Conservation (phyloP, 2,797 vertebrate genomes). For the Vespertilio murinus region DNA sequence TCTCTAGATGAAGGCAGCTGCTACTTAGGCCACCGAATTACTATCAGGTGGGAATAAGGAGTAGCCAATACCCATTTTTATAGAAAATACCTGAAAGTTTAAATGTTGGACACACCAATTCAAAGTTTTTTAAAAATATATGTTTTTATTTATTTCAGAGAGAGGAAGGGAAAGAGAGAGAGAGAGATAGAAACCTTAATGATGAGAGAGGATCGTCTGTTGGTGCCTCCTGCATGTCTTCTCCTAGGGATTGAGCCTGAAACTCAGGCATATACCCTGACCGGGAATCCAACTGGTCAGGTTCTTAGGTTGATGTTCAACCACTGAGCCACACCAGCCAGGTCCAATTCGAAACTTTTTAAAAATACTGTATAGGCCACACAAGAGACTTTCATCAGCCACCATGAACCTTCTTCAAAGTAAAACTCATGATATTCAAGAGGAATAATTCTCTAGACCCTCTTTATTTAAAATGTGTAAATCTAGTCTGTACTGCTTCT, state of each 20-base stretch:
- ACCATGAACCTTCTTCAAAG: background rate
- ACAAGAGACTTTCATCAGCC: background rate
- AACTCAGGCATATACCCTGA: too few relatives aligned
- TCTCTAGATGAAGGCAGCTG: background rate
- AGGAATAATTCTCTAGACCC: background rate
- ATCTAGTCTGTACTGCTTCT: background rate
- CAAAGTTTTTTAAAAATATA: background rate
- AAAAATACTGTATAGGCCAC: background rate
- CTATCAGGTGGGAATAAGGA: background rate
- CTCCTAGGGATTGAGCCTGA: too few relatives aligned
- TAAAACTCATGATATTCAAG: background rate
- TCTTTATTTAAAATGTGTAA: slow-evolving; percentile 38
- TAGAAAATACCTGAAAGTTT: background rate
- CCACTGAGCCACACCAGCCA: too few relatives aligned
- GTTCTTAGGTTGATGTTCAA: too few relatives aligned
- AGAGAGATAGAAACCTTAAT: too few relatives aligned
- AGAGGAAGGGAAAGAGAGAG: too few relatives aligned
- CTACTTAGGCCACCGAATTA: background rate
- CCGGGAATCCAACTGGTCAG: too few relatives aligned
- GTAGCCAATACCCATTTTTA: background rate
- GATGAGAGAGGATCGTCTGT: too few relatives aligned
- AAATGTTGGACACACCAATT: background rate
- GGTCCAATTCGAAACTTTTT: background rate
- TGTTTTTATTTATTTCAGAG: too few relatives aligned
- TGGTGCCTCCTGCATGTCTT: too few relatives aligned